A percentile compares a stretch with the other conserved stretches of the same genome.
These are phyloP conservation scores for Capreolus pygargus DNA, from an alignment of 2,113 vertebrate genomes.

Conservation along the genomic window DNA sequence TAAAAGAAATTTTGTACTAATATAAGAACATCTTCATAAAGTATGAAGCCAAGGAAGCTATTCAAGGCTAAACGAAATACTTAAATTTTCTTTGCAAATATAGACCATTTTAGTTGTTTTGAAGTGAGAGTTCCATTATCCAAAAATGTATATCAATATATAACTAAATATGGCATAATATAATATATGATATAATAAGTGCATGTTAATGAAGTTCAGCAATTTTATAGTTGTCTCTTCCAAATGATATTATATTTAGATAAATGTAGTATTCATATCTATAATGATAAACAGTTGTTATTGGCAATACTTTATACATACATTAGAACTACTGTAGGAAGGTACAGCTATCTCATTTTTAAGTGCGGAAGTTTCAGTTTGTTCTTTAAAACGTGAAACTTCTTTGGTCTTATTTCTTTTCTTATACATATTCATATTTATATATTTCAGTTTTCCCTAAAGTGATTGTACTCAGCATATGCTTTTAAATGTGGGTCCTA, in stretches of 20 bases:
- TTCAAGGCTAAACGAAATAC: slow-evolving; percentile 10
- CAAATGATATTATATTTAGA: neutral
- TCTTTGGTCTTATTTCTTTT: neutral
- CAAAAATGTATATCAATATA: neutral
- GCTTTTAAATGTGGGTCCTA: neutral
- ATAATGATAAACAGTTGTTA: neutral
- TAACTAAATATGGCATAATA: slow-evolving; percentile 8
- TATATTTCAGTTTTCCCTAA: neutral
- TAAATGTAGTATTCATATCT: neutral
- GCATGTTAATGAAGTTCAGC: neutral
- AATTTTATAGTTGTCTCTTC: neutral
- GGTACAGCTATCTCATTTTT: neutral
- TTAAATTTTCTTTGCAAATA: slow-evolving; percentile 17
- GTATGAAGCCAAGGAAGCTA: slow-evolving; percentile 27
- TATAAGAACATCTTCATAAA: slow-evolving; percentile 55
- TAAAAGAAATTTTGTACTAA: slow-evolving; percentile 37
- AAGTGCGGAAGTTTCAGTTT: neutral
- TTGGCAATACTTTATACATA: neutral
- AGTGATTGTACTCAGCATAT: neutral
- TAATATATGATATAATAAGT: neutral
- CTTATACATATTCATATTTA: neutral
- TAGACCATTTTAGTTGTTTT: slow-evolving; percentile 11
- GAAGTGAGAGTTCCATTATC: neutral
- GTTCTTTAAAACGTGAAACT: neutral
- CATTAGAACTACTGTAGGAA: neutral